Base-by-base conservation (phyloP, 2,888 invertebrate species). In the Priapulus caudatus region DNA sequence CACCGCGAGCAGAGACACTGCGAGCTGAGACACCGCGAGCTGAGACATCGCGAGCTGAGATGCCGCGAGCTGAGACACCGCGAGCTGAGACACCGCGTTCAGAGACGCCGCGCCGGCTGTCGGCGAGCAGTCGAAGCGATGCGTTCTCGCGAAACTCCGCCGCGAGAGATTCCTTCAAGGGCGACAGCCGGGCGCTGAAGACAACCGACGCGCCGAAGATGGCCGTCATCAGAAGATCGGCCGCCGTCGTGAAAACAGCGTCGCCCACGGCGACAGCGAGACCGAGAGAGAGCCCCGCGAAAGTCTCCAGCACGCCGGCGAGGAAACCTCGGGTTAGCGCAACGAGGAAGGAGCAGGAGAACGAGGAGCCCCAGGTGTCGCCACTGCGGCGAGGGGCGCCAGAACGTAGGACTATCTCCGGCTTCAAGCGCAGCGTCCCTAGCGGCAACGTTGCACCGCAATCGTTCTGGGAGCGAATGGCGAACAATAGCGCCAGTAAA, bases 121-220 rank as follows among this genome's bases (percentile, higher is more conserved):
- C n/a, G n/a, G n/a, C n/a, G n/a, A n/a, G n/a, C n/a, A n/a, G n/a
- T n/a, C n/a, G n/a, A n/a, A n/a, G n/a, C n/a, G n/a, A n/a, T n/a
- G n/a, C n/a, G n/a, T n/a, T n/a, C n/a, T n/a, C n/a, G n/a, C n/a
- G n/a, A n/a, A n/a, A n/a, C 33, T 33, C 33, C n/a, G n/a, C 33
- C 10, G 33, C 33, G 10, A 10, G 33, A 10, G 33, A n/a, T 33
- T 33, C 33, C 10, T 33, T 33, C 33, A 33, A 33, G n/a, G 33
- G 33, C n/a, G 33, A 33, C n/a, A 33, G 33, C n/a, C 33, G 33
- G 10, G 10, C 33, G n/a, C n/a, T 33, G n/a, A 33, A n/a, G n/a
- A 33, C 33, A 33, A 33, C 33, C 33, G 33, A 33, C n/a, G 33
- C 33, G n/a, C 33, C 33, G 10, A 33, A 33, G 33, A 33, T 33